Evolutionary conservation across 30 jellyfish, hydroid and myxozoan species (phyloP), one percentile per base, ranked within the genome.

Genomic region (Hydractinia echinata): DNA sequence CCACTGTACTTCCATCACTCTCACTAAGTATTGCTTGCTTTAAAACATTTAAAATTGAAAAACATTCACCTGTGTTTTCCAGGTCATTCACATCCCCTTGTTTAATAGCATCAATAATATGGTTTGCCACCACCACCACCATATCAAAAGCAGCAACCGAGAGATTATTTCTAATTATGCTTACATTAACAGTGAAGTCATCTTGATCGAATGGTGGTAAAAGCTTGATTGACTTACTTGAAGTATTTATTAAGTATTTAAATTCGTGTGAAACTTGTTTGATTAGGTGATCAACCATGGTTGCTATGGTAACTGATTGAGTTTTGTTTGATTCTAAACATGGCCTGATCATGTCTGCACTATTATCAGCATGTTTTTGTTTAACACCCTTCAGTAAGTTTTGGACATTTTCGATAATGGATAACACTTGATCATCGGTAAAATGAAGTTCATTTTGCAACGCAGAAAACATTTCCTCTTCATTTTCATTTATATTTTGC

Each of bases 61-160:
- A 30, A 30, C 44, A 30, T 30, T 30, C 44, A 30, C 44, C 2
- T 30, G 44, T 30, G 2, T 30, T 30, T 30, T 30, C 44, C 44
- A 30, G 44, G 2, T 30, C 2, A 30, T 30, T 30, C 44, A 30
- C 44, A 30, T 30, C 44, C 44, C 44, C 2, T 30, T 30, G 44
- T 30, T 30, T 30, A 30, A 30, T 30, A 30, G 44, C 44, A 30
- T 30, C 2, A 30, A 30, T 30, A 30, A 30, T 30, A 2, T 30
- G 44, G 44, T 30, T 30, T 30, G 74, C 9, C 74, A 64, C 19
- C 19, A 44, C 39, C 16, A 64, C 19, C 39, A 64, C 74, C 19
- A 64, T 44, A 64, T 64, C 74, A 64, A 64, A 64, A 44, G 16
- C 74, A 64, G 39, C 74, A 64, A 64, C 74, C 19, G 74, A 64